Evolutionary conservation across 1,140 invertebrate genomes (phyloP).

Genomic region (Chironomus tepperi): DNA sequence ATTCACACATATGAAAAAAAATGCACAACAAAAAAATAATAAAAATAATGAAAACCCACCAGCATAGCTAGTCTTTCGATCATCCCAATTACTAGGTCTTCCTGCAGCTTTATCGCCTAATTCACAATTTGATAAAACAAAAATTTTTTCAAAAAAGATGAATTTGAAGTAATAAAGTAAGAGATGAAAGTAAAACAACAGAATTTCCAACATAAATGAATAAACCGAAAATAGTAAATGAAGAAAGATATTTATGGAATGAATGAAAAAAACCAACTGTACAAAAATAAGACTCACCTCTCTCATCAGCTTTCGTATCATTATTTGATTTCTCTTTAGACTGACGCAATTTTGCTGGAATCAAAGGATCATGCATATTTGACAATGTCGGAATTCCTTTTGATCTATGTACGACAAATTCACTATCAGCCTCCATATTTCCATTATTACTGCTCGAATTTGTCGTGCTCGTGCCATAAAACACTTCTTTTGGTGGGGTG

Average conservation of each 20-base stretch:
- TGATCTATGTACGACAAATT: conserved; percentile 71
- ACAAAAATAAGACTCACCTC: conserved; percentile 34
- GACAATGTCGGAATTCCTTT: conserved; percentile 68
- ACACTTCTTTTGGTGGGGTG: conserved; percentile 3
- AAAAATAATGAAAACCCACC: conserved; percentile 40
- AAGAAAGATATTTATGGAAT: background rate
- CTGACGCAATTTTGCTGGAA: conserved; percentile 47
- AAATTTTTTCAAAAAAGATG: too few species aligned
- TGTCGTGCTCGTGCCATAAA: background rate
- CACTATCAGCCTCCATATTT: conserved; percentile 29
- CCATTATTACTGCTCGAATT: conserved; percentile 3
- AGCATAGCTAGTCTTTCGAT: conserved; percentile 62
- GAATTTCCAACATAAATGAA: conserved; percentile 23
- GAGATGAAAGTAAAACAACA: conserved; percentile 11
- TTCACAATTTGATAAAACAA: background rate
- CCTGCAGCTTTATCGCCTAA: conserved; percentile 56
- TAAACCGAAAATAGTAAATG: background rate
- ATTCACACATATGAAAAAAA: background rate
- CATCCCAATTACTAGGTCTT: conserved; percentile 75
- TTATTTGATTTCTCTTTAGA: conserved; percentile 52
- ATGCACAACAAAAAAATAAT: background rate
- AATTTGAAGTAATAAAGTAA: too few species aligned
- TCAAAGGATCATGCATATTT: conserved; percentile 48
- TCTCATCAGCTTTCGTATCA: conserved; percentile 55
- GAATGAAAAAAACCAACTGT: conserved; percentile 21